Base-by-base conservation (phyloP, 2,797 vertebrate species). In the Oryzias sinensis region DNA sequence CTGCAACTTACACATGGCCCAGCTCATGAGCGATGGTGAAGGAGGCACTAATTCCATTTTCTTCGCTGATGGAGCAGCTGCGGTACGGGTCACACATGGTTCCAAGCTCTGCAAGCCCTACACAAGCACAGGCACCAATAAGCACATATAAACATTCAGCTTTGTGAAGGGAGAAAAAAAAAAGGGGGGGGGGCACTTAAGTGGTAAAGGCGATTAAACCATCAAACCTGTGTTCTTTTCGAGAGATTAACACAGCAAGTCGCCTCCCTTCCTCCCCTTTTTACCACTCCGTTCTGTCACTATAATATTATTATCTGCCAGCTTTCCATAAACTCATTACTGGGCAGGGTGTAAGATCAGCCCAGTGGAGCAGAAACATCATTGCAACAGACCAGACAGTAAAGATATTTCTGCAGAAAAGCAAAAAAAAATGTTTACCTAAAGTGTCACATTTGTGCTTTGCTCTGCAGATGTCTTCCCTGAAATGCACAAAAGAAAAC, bases 1-100 rank as follows among this genome's bases (percentile, higher is more conserved):
- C 69, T 56, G 46, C 68, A 87, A 98, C 96, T 95, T 92, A 98
- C 97, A 98, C 95, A 42, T 99, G 97, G 57, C 97, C 97, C 68
- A 99, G 91, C 75, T 99, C 97, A 70, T 99, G 97, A 18, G 96
- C 95, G 61, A 99, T 95, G 79, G 97, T 99, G 82, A 99, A 99
- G 76, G 96, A 95, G 37, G 97, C 93, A 62, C 95, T 98, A 71
- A 99, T 91, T 76, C 97, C 97, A 48, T 98, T 99, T 87, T 99
- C 97, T 80, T 99, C 97, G 5, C 96, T 98, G 87, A 99, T 93
- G 73, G 97, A 98, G 87, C 97, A 99, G 88, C 97, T 99, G 65
- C 96, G 92, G 52, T 91, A 88, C 5, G 90, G 94, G 72, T 99
- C 96, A 6, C 97, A 99, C 94, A 99, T 94, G 56, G 97, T 98